Base-by-base conservation (phyloP, 2,888 invertebrate genomes). In the Parthenolecanium corni region DNA sequence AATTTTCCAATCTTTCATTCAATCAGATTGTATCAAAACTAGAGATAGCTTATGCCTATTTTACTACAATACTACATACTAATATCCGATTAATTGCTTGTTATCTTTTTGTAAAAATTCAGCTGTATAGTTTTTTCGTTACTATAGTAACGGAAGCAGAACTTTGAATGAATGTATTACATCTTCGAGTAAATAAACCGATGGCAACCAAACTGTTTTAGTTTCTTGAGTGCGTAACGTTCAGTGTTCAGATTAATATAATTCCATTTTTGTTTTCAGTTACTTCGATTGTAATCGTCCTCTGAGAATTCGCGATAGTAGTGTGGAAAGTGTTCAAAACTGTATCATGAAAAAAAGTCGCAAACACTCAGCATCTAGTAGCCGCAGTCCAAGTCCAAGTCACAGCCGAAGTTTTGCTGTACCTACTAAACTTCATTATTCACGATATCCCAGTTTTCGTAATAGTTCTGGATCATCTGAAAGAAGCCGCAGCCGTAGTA, bases 391-490 rank as follows among this genome's bases (percentile, higher is more conserved):
- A 4, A 46, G 47, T 49, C 61, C 49, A 38, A 61, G 61, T 38
- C 61, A 24, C 11, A 61, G 51, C 36, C 47, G 61, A 40, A 51
- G 49, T 51, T 61, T 61, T 21, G 49, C 36, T 51, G 38, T 47
- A 2, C 61, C 49, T 20, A 14, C 49, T 21, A 49, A 49, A 3
- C 14, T 14, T 18, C 49, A 21, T 23, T 11, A 23, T 49, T 21
- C 20, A 21, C 49, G 23, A 3, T 14, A 18, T 42, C 16, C 4
- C 4, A 14, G 44, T 42, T 16, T 18, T 42, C 44, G 23, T 20
- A 5, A 23, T 9, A 49, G 49, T 23, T 21, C 49, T 2, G 3
- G 11, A 49, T 49, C 49, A 14, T 49, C 49, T 20, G 47, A 38
- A 18, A 25, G 51, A 23, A 61, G 61, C 38, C 18, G 51, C 1